Conservation (phyloP, 2,888 invertebrate genomes). For the Apodemia zela region DNA sequence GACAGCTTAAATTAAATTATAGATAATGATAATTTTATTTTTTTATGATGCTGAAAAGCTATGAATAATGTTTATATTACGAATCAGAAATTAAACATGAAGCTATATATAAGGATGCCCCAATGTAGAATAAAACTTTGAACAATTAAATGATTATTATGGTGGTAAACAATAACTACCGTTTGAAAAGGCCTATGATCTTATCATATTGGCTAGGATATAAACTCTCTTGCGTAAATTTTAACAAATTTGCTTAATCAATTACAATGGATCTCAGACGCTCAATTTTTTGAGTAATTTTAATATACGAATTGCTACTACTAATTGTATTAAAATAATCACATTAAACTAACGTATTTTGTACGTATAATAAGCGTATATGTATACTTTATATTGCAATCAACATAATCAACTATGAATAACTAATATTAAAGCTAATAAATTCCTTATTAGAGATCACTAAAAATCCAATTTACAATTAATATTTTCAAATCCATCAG, state of each 20-base stretch:
- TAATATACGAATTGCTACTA: background rate
- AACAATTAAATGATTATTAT: no score
- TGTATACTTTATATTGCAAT: conserved; percentile 21
- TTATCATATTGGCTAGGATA: no score
- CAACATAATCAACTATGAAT: conserved; percentile 3
- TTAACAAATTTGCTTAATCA: background rate
- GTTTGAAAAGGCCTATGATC: no score
- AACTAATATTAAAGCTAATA: conserved; percentile 48
- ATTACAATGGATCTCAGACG: background rate
- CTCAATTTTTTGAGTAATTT: background rate
- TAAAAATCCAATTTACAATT: conserved; percentile 21
- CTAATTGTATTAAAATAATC: conserved; percentile 13
- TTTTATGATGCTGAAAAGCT: no score
- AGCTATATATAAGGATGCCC: no score
- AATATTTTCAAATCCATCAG: conserved; percentile 72
- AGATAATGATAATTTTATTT: no score
- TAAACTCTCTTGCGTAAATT: no score
- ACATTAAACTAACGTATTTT: conserved; percentile 37
- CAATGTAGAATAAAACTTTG: no score
- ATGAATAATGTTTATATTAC: no score
- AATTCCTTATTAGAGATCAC: conserved; percentile 32
- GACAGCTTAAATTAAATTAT: no score
- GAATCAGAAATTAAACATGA: no score
- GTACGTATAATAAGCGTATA: conserved; percentile 62
- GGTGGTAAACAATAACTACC: no score